Evolutionary conservation across 2,797 vertebrate genomes (phyloP).

Genomic region (Megalops cyprinoides): DNA sequence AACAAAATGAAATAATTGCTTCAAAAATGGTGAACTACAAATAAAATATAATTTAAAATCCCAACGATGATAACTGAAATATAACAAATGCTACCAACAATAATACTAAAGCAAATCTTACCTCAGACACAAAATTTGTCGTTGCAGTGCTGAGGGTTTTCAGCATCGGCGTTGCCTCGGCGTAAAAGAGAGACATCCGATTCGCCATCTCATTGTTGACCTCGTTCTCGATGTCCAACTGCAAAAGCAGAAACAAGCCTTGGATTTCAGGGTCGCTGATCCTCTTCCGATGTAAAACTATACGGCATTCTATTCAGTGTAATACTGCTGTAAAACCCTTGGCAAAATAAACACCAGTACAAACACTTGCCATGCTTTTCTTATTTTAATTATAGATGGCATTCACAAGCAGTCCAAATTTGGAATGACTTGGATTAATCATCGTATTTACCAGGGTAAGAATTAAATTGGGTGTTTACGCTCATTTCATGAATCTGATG

Average conservation of each 20-base stretch:
- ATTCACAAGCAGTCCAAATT: no score
- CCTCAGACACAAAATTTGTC: constrained; percentile 93
- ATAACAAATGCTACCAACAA: background rate
- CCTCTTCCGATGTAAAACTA: background rate
- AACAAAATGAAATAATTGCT: background rate
- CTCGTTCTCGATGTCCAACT: constrained; percentile 96
- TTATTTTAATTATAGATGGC: no score
- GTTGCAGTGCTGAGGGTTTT: constrained; percentile 96
- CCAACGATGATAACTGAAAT: background rate
- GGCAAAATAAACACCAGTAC: no score
- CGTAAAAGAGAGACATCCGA: constrained; percentile 97
- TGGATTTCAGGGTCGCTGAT: no score
- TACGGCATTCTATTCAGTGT: no score
- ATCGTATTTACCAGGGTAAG: no score
- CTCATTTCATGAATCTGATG: no score
- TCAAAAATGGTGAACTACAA: background rate
- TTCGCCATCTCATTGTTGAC: constrained; percentile 99
- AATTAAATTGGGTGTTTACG: no score
- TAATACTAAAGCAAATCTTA: constrained; percentile 49
- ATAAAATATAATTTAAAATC: background rate
- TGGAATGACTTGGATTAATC: no score
- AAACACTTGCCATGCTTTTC: no score
- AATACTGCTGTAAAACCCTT: no score
- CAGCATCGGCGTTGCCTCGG: constrained; percentile 96
- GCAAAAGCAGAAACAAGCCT: constrained; percentile 31